These are phyloP conservation scores for Chloromyia formosa DNA, from an alignment of 2,888 invertebrate species.

Conservation along the genomic window DNA sequence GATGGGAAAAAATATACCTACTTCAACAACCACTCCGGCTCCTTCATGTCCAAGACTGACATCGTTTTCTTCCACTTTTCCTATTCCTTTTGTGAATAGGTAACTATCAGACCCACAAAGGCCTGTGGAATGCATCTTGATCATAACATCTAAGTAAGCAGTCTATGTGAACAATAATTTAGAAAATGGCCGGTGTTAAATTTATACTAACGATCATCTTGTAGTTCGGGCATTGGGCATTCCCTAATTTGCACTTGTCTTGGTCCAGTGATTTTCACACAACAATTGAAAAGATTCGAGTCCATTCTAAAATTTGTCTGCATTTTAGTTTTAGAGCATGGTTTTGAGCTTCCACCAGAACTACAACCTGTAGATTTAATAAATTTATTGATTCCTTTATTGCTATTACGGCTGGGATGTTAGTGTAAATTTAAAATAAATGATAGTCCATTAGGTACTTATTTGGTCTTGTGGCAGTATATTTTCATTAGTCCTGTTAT, in stretches of 20 bases:
- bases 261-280: neutral
- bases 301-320: no score
- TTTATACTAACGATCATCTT: neutral
- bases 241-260: neutral
- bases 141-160: conserved; percentile 73
- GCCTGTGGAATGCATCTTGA: conserved; percentile 82
- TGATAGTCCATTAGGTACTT: no score
- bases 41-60: conserved; percentile 91
- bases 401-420: no score
- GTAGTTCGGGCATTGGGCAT: conserved; percentile 16
- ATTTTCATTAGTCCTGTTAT: no score
- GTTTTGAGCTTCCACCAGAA: no score
- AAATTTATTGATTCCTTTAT: no score
- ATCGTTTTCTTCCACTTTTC: conserved; percentile 44
- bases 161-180: conserved; percentile 7
- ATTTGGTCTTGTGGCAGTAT: no score
- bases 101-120: conserved; percentile 95
- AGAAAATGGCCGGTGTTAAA: no score
- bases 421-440: no score
- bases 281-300: neutral
- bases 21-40: conserved; percentile 78
- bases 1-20: conserved; percentile 55
- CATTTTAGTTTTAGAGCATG: no score
- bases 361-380: no score
- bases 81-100: conserved; percentile 67